Percentiles rank a stretch among this genome's conserved stretches.
phyloP scores from a whole-genome alignment of 2,113 vertebrate genomes.

The Poeciliopsis prolifica region DNA sequence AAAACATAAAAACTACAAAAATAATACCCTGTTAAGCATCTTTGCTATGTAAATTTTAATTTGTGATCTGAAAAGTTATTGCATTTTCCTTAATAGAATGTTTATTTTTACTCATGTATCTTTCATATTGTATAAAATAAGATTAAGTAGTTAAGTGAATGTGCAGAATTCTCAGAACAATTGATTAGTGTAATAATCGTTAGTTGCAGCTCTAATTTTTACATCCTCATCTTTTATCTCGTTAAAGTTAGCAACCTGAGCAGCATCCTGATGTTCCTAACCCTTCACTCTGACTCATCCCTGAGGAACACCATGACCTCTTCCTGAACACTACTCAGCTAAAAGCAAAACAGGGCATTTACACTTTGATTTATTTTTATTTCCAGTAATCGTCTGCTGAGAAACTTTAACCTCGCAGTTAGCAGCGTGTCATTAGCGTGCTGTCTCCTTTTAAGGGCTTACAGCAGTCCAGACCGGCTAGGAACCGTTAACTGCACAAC shows the following conservation, averaged over 20 bases:
- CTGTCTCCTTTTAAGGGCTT: constrained; percentile 63
- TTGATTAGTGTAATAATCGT: no score
- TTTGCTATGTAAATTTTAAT: no score
- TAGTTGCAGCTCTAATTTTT: background rate
- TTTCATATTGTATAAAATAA: no score
- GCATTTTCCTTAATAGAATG: no score
- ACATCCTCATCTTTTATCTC: background rate
- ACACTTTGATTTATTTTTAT: constrained; percentile 35
- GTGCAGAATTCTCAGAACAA: no score
- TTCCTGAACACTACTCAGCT: constrained; percentile 15
- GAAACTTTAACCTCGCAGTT: constrained; percentile 17
- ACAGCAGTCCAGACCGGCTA: constrained; percentile 1
- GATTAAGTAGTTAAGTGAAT: no score
- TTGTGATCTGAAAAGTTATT: no score
- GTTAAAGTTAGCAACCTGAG: background rate
- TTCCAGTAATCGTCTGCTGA: constrained; percentile 8
- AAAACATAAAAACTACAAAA: no score
- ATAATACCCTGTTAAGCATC: no score
- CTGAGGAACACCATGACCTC: constrained; percentile 30
- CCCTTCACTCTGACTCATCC: constrained; percentile 33
- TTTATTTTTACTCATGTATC: no score
- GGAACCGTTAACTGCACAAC: constrained; percentile 4
- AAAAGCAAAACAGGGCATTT: constrained; percentile 18
- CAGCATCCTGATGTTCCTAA: background rate
- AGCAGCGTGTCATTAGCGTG: constrained; percentile 23